Conservation (phyloP, 2,113 vertebrate species). For the Proterorhinus semilunaris region DNA sequence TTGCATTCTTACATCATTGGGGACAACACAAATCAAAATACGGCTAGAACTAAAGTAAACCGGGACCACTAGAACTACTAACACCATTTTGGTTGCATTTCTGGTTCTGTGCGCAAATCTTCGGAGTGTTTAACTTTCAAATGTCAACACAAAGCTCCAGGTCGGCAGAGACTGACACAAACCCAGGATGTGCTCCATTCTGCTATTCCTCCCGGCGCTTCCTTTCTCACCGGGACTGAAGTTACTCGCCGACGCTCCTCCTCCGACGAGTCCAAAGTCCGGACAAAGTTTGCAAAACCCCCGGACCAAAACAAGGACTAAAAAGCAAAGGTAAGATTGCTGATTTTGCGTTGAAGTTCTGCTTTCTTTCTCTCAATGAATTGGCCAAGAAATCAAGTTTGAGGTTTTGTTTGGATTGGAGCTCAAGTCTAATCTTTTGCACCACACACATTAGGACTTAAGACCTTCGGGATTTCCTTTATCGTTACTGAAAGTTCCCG, state of each 20-base stretch:
- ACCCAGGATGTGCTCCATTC: constrained; percentile 38
- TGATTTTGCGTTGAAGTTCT: background rate
- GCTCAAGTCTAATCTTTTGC: background rate
- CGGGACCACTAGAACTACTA: background rate
- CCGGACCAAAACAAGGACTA: background rate
- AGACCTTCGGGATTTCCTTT: background rate
- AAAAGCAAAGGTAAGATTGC: background rate
- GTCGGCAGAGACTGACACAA: background rate
- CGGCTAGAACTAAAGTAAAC: background rate
- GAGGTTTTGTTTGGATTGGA: background rate
- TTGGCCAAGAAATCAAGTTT: too few species aligned
- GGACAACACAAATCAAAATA: too few species aligned
- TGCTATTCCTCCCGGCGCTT: constrained; percentile 37
- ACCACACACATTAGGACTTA: too few species aligned
- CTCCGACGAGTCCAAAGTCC: constrained; percentile 73
- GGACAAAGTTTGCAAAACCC: constrained; percentile 64
- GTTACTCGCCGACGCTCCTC: constrained; percentile 66
- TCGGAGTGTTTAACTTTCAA: constrained; percentile 18
- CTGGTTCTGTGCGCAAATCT: background rate
- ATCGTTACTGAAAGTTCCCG: too few species aligned
- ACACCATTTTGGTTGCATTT: background rate
- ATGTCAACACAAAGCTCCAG: constrained; percentile 27
- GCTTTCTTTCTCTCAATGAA: background rate
- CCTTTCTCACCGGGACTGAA: constrained; percentile 45
- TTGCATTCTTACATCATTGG: too few species aligned